Base-by-base conservation (phyloP, 2,113 vertebrate genomes). In the Drymodes brunneopygia region DNA sequence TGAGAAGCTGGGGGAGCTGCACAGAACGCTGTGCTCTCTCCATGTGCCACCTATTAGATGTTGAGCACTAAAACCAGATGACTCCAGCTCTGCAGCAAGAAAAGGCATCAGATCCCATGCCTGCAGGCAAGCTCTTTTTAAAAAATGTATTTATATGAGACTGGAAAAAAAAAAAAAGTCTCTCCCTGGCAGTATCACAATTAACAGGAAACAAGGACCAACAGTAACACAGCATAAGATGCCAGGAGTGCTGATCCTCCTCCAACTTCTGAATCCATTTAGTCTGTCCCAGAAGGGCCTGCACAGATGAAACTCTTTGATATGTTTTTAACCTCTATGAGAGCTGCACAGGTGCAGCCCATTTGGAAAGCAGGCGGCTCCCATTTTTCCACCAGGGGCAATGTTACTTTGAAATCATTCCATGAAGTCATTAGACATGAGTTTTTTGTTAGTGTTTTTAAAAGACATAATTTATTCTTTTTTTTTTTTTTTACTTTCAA, bases 321-420 rank as follows among this genome's bases (percentile, higher is more conserved):
- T 86, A 86, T 38, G 88, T 61, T 88, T 92, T 86, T 92, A 93
- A 92, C 91, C 69, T 45, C 75, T 45, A 2, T 6, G 67, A 80
- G 80, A 77, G 80, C 64, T 73, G 88, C 94, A 86, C 95, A 96
- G 91, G 94, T 96, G 95, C 94, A 95, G 96, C 86, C 80, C 88
- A 83, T 94, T 92, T 93, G 91, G 91, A 88, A 88, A 73, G 69
- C 86, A 90, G 86, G 94, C 50, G 0, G 79, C 92, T 95, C 91
- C 92, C 56, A 70, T 83, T 95, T 92, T 92, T 95, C 88, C 91
- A 94, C 51, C 74, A 67, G 75, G 86, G 80, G 69, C 77, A 94
- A 93, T 10, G 33, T 78, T 92, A 79, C 94, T 97, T 96, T 91
- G 94, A 97, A 97, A 97, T 61, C 60, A 40, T 79, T 91, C 86